These are phyloP conservation scores for Macroglossus sobrinus DNA, from an alignment of 2,113 vertebrate species.

Conservation along the genomic window DNA sequence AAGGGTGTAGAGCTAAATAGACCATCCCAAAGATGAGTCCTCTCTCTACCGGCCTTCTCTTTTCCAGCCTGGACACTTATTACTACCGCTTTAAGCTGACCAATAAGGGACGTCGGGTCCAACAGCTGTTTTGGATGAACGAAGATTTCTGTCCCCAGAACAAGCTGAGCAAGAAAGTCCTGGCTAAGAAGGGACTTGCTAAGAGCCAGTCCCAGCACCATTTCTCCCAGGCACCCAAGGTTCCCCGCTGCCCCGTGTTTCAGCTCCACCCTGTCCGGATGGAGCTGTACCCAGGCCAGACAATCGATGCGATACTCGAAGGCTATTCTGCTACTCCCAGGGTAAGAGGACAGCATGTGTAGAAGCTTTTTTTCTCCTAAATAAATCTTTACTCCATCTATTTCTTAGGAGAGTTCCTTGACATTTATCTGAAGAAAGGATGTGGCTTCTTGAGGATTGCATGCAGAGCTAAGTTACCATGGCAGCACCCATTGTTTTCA, in stretches of 20 bases:
- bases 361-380: background rate
- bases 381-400: background rate
- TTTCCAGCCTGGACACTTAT: constrained; percentile 80
- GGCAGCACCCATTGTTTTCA: constrained; percentile 62
- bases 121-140: constrained; percentile 86
- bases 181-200: background rate
- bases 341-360: constrained; percentile 75
- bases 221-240: accelerated
- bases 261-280: constrained; percentile 80
- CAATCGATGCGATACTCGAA: constrained; percentile 82
- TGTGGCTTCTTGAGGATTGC: constrained; percentile 27
- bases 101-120: constrained; percentile 84
- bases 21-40: background rate
- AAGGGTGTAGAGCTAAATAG: background rate
- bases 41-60: background rate
- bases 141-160: constrained; percentile 70
- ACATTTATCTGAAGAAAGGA: constrained; percentile 42
- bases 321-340: constrained; percentile 82
- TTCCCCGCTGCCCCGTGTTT: constrained; percentile 76
- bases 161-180: background rate
- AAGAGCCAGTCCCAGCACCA: background rate
- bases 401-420: constrained; percentile 38
- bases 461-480: constrained; percentile 45
- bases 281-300: constrained; percentile 85
- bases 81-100: constrained; percentile 86